Evolutionary conservation across 2,888 invertebrate genomes (phyloP), one percentile per base, ranked within the genome.

Genomic region (Drosophila aldrichi): DNA sequence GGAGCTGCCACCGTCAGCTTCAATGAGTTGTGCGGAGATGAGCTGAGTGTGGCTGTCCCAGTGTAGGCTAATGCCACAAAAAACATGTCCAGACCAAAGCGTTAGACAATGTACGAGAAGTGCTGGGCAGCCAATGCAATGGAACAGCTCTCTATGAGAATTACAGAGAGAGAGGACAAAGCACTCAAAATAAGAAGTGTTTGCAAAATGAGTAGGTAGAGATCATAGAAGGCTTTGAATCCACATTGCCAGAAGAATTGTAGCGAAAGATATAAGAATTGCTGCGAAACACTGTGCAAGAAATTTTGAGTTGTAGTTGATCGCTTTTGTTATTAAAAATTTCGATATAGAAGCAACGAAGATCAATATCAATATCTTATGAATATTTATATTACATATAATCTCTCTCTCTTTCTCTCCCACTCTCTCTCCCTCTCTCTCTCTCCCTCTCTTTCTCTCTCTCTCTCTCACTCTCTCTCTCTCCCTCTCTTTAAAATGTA

Each of bases 1-100:
- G 65, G 49, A 66, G 56, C 60, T 25, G 56, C 75, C 18, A 12
- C 52, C 60, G 22, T 44, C 48, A 41, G 22, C 14, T 51, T 52
- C 36, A 52, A 16, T 38, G 20, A 20, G 63, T 36, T 54, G 58
- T 2, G 40, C n/a, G n/a, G n/a, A 52, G 52, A 59, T 62, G 57
- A 56, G 58, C 55, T 44, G 32, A 59, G 60, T 41, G 25, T 25
- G 60, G n/a, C n/a, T 41, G 25, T 25, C 22, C 32, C 20, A 41
- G 51, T 58, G 48, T 48, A 46, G 57, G 57, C 25, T 46, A 38
- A 58, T 46, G 46, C 38, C 29, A 29, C 20, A 66, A 16, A 44
- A 44, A 44, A 52, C 29, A 44, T 20, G n/a, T 38, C 25, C 25
- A 38, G 48, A 29, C 48, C 25, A 52, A 22, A 61, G 25, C 18